These are phyloP conservation scores for Poecilia latipinna DNA, from an alignment of 2,113 vertebrate species.

Conservation along the genomic window DNA sequence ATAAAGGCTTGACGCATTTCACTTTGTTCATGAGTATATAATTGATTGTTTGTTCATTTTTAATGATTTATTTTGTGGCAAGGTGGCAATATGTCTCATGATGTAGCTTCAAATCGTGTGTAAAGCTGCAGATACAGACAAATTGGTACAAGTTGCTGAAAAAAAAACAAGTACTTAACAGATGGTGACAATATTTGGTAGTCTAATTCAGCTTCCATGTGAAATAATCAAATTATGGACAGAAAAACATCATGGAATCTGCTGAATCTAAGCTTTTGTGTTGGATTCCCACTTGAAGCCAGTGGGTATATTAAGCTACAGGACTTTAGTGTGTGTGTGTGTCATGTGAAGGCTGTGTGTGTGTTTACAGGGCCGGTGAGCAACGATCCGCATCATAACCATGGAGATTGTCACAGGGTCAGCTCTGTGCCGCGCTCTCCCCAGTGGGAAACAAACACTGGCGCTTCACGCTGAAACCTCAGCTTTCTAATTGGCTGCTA, in stretches of 20 bases:
- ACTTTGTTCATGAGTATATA: too few relatives aligned
- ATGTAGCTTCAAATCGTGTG: too few relatives aligned
- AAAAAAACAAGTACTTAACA: not conserved
- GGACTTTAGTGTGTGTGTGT: slow-evolving; percentile 27
- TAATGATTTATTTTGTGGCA: too few relatives aligned
- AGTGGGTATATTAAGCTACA: slow-evolving; percentile 31
- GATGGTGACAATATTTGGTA: not conserved
- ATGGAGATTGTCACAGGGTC: slow-evolving; percentile 45
- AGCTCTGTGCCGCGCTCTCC: slow-evolving; percentile 36
- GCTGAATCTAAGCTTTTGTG: slow-evolving; percentile 38
- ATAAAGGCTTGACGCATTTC: too few relatives aligned
- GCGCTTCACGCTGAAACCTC: slow-evolving; percentile 52
- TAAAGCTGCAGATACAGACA: too few relatives aligned
- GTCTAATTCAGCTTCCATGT: not conserved
- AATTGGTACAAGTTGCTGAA: too few relatives aligned
- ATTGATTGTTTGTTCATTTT: too few relatives aligned
- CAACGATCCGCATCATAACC: slow-evolving; percentile 53
- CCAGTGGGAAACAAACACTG: slow-evolving; percentile 66
- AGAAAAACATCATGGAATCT: slow-evolving; percentile 3
- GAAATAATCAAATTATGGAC: slow-evolving; percentile 13
- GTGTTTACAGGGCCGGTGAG: slow-evolving; percentile 60
- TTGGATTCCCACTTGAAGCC: slow-evolving; percentile 39
- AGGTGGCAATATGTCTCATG: too few relatives aligned
- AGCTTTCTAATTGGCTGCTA: slow-evolving; percentile 69
- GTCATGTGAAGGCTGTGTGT: slow-evolving; percentile 60